Evolutionary conservation across 2,888 invertebrate species (phyloP), one percentile per base, ranked within the genome.

Genomic region (Polymixis lichenea): DNA sequence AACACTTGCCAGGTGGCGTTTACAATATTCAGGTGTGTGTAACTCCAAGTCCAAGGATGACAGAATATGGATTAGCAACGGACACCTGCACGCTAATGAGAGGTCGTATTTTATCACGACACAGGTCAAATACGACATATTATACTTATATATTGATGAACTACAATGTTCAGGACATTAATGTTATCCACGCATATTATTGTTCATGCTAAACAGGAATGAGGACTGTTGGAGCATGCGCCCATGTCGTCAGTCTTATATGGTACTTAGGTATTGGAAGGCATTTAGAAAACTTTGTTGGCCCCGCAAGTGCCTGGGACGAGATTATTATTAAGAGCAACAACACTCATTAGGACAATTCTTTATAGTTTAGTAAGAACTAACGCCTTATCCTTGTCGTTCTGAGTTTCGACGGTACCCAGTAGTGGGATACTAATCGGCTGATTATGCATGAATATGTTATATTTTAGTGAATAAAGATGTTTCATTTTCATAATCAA

Each of bases 41-140:
- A 56, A 72, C 53, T 53, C 72, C 72, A 56, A 65, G 72, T 53
- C 66, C 72, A 53, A 72, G 17, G 19, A 72, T 66, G 66, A 65
- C 15, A 53, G 55, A 67, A 55, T 67, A 67, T 22, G 67, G 67
- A 22, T 38, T 58, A 60, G 69, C 22, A 13, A 56, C 69, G 49
- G 67, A 74, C n/a, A 38, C 22, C 55, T 56, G 72, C 72, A 65
- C 56, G 9, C 55, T 72, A 17, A 17, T 72, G 49, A 72, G 65
- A 43, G 66, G 56, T 65, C 72, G 66, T 28, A 72, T 72, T 56
- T 55, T 67, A 60, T 28, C 60, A 49, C 28, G 69, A 72, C 55
- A 55, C 55, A 55, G 55, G 55, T 55, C 55, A 65, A 46, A 46
- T 46, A 46, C 43, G 43, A 46, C 43, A 46, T 46, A 46, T 46